A percentile compares a stretch with the other conserved stretches of the same genome.
Conservation (phyloP, 1,140 invertebrate genomes). For the Cepaea nemoralis region DNA sequence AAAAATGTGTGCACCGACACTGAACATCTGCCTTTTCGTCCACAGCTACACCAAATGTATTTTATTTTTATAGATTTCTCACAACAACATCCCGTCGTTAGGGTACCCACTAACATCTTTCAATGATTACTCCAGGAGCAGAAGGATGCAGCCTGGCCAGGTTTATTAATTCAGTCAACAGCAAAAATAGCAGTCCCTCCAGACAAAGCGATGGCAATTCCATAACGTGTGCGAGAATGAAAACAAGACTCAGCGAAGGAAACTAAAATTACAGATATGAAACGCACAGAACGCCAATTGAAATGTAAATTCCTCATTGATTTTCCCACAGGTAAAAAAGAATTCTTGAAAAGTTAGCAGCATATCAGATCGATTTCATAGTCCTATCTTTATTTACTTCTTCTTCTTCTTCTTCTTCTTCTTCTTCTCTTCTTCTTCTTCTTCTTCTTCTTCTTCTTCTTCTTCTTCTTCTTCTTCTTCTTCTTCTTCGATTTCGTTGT, state of each 20-base stretch:
- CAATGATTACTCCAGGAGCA: not conserved
- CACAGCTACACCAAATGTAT: not conserved
- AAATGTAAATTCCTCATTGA: not conserved
- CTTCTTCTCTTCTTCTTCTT: too few species aligned
- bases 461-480: too few species aligned
- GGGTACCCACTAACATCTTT: not conserved
- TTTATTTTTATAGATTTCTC: not conserved
- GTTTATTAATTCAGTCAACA: not conserved
- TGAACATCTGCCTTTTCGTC: not conserved
- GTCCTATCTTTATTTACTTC: too few species aligned
- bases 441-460: too few species aligned
- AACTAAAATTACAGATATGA: not conserved
- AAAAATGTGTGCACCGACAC: conserved; percentile 2
- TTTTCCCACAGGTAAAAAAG: too few species aligned
- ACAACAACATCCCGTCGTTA: not conserved
- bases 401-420: too few species aligned
- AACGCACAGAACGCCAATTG: not conserved
- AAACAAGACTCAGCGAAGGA: not conserved
- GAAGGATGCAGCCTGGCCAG: not conserved
- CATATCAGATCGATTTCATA: too few species aligned
- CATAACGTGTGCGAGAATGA: not conserved
- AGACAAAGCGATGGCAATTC: not conserved
- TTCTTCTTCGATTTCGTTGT: too few species aligned
- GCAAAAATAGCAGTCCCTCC: not conserved
- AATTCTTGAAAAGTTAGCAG: too few species aligned